Percentiles rank a stretch among this genome's conserved stretches.
Evolutionary conservation across 2,888 invertebrate species (phyloP).

Genomic region (Zelleria hepariella): DNA sequence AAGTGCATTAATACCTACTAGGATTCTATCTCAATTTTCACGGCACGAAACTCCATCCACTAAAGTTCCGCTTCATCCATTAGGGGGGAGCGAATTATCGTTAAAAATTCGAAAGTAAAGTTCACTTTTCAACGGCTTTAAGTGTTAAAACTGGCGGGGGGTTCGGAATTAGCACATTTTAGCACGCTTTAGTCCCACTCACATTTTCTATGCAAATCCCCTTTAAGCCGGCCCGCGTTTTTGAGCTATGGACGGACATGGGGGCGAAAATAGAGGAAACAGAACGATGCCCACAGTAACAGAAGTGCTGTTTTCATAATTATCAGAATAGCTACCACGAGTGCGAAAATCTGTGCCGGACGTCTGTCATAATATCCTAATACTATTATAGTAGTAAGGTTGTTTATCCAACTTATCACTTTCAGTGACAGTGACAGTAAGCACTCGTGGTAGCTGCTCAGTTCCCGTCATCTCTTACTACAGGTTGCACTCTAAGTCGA

Average conservation of each 20-base stretch:
- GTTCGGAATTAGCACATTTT: conserved; percentile 40
- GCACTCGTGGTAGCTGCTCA: too few relatives aligned
- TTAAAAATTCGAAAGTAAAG: conserved; percentile 11
- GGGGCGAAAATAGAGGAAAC: background rate
- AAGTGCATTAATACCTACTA: too few relatives aligned
- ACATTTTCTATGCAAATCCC: conserved; percentile 58
- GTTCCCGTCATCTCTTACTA: too few relatives aligned
- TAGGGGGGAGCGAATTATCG: conserved; percentile 13
- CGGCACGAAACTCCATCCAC: background rate
- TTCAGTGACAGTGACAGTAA: too few relatives aligned
- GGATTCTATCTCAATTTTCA: background rate
- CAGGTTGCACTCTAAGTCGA: too few relatives aligned
- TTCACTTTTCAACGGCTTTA: conserved; percentile 28
- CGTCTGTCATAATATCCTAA: too few relatives aligned
- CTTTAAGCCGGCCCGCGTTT: conserved; percentile 27
- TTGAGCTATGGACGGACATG: conserved; percentile 10
- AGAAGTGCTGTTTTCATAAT: background rate
- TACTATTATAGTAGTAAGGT: too few relatives aligned
- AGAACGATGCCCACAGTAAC: background rate
- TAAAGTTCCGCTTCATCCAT: conserved; percentile 11
- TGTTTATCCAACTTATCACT: too few relatives aligned
- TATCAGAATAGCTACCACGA: too few relatives aligned
- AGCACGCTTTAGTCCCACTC: conserved; percentile 36
- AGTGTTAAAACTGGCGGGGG: conserved; percentile 27
- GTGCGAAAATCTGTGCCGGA: too few relatives aligned